Base-by-base conservation (phyloP, 2,797 vertebrate species). In the Ceyx erithaca region DNA sequence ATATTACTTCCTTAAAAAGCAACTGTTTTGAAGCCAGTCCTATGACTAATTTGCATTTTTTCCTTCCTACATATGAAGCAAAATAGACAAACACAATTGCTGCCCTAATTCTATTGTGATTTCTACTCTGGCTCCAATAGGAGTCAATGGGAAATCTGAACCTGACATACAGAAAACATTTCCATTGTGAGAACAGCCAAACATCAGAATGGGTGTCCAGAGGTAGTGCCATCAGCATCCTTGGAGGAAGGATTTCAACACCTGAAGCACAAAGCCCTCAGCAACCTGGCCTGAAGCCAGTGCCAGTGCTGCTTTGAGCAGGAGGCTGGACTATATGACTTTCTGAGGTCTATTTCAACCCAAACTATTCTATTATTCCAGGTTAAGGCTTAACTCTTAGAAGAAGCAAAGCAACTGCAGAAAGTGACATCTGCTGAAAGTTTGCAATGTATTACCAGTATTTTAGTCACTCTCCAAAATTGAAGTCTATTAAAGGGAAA, bases 21-120 rank as follows among this genome's bases (percentile, higher is more conserved):
- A 14, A n/a, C 20, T 26, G 17, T 30, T 85, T 59, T 30, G 58
- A 72, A 91, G 62, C 28, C 41, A 69, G n/a, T 68, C 28, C 20
- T 80, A 51, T 22, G 22, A 70, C 25, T 31, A 59, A 66, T 23
- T 79, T 73, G 31, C 67, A 49, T 59, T 31, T 87, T 78, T 58
- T 17, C 17, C 49, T 59, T 48, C 64, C 16, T 67, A 79, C 15
- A 15, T 26, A n/a, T 41, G 63, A 76, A 95, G 43, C 20, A 89
- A 87, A 85, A 63, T n/a, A 79, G 12, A 86, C 20, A 87, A 87
- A 72, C 45, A n/a, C 59, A 90, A 94, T 28, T 87, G 66, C 43
- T 83, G 58, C 40, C 51, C 40, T 66, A 84, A 72, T 84, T 78
- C 67, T 72, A 25, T 20, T 80, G 30, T 10, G 71, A 72, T 86